These are phyloP conservation scores for Muntiacus reevesi DNA, from an alignment of 2,113 vertebrate genomes.

Conservation along the genomic window DNA sequence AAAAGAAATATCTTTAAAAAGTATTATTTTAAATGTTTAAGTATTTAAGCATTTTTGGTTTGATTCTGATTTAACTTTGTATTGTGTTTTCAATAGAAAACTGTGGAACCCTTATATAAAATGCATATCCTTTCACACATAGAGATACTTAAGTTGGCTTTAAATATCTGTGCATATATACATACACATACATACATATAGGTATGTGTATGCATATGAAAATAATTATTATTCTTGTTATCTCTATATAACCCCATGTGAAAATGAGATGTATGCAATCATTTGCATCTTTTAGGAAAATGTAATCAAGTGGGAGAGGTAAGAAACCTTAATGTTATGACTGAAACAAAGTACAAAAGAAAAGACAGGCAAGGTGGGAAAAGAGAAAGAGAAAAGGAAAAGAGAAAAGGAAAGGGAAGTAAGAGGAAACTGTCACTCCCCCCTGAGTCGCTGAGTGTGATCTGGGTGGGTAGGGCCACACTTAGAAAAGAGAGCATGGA, in stretches of 20 bases:
- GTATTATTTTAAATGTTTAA: neutral
- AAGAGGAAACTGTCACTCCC: neutral
- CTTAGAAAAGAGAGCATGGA: neutral
- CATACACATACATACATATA: neutral
- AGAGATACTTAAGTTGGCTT: neutral
- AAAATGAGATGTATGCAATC: neutral
- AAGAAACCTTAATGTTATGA: neutral
- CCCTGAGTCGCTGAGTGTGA: neutral
- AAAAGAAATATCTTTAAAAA: neutral
- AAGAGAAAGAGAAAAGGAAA: neutral
- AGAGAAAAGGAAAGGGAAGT: neutral
- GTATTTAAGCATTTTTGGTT: neutral
- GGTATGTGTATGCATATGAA: neutral
- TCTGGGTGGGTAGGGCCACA: neutral
- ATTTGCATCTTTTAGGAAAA: constrained; percentile 4
- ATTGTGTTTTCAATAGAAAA: neutral
- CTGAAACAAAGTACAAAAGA: neutral
- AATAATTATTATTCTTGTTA: neutral
- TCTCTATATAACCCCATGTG: neutral
- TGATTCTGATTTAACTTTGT: neutral
- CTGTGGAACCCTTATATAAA: neutral
- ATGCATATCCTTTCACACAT: neutral
- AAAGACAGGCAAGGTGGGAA: neutral
- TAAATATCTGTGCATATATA: neutral
- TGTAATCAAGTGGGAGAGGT: neutral